Evolutionary conservation across 2,113 vertebrate species (phyloP).

Genomic region (Fulmarus glacialis): DNA sequence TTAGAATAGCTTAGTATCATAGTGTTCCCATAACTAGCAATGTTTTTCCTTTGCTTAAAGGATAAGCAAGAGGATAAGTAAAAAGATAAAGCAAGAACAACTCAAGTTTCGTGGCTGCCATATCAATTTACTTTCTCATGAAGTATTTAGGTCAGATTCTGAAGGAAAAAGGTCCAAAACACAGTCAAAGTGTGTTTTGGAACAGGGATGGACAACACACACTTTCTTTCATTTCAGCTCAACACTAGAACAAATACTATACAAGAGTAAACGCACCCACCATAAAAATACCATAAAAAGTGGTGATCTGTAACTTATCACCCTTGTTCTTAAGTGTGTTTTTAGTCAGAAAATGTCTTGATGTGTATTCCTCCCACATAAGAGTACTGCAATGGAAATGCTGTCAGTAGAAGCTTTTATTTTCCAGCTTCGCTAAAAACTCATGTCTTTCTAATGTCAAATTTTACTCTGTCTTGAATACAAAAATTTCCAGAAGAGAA

Average conservation of each 20-base stretch:
- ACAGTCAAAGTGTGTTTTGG: not conserved
- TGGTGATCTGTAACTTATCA: not conserved
- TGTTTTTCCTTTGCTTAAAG: not conserved
- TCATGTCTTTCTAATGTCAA: slow-evolving; percentile 12
- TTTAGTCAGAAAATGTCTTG: slow-evolving; percentile 11
- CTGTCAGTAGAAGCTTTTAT: slow-evolving; percentile 48
- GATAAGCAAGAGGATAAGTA: not conserved
- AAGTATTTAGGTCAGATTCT: not conserved
- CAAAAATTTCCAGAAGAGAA: slow-evolving; percentile 2
- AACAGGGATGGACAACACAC: not conserved
- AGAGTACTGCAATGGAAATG: slow-evolving; percentile 5
- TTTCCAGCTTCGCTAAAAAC: slow-evolving; percentile 32
- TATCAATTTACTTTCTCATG: not conserved
- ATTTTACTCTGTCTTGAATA: slow-evolving; percentile 27
- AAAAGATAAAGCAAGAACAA: not conserved
- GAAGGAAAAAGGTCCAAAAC: not conserved
- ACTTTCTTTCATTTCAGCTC: not conserved
- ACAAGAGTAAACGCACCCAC: not conserved
- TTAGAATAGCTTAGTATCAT: not conserved
- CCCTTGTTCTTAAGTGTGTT: not conserved
- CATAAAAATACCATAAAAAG: not conserved
- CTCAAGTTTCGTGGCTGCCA: not conserved
- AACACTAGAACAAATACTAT: not conserved
- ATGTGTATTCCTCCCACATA: slow-evolving; percentile 40
- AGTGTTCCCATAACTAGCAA: not conserved